A percentile compares a stretch with the other conserved stretches of the same genome.
These are phyloP conservation scores for Melanotaenia trifasciata DNA, from an alignment of 2,797 vertebrate species.

Conservation along the genomic window DNA sequence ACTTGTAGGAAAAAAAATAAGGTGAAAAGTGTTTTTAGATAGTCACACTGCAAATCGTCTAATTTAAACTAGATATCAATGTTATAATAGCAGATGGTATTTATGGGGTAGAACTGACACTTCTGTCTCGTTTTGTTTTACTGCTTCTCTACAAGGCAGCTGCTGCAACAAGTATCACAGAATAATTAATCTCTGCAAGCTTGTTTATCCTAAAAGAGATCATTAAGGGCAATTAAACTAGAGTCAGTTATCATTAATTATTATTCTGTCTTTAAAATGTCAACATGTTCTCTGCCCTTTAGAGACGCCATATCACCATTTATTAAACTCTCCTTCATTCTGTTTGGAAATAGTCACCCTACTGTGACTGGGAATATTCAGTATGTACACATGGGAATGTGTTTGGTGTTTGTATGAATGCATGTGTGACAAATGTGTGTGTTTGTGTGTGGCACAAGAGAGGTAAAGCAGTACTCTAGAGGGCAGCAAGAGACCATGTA, in stretches of 20 bases:
- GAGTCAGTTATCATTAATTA: neutral
- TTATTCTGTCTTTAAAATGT: slow-evolving; percentile 20
- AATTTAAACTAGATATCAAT: neutral
- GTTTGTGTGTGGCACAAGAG: slow-evolving; percentile 8
- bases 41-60: neutral
- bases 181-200: neutral
- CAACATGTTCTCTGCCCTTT: slow-evolving; percentile 51
- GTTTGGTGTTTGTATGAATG: neutral
- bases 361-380: slow-evolving; percentile 5
- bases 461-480: slow-evolving; percentile 71
- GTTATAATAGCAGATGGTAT: neutral
- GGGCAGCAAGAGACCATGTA: slow-evolving; percentile 79
- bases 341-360: neutral
- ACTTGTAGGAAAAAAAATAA: neutral
- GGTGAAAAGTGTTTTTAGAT: neutral
- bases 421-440: neutral
- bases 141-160: neutral
- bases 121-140: neutral
- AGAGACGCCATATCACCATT: slow-evolving; percentile 57
- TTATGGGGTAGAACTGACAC: neutral
- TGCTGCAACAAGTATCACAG: slow-evolving; percentile 7
- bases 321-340: slow-evolving; percentile 54
- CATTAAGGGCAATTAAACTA: neutral
- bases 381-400: neutral
- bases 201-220: neutral